Percentiles rank a stretch among this genome's conserved stretches.
Conservation (phyloP, 2,797 vertebrate genomes). For the Mormyrus proboscirostris region DNA sequence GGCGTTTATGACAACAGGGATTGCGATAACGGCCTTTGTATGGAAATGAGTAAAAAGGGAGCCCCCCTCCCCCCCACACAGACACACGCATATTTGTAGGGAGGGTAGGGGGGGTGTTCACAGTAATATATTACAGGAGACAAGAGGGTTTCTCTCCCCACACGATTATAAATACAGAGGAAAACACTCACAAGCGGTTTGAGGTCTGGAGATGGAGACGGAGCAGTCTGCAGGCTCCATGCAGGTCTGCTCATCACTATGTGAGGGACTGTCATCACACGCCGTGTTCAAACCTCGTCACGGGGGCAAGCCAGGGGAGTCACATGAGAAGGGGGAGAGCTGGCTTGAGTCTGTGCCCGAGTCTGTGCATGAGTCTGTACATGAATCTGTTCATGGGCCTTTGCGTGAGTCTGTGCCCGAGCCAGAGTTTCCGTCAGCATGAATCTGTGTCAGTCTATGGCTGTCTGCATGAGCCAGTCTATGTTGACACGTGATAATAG, state of each 20-base stretch:
- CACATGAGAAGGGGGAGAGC: neutral
- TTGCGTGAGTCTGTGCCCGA: neutral
- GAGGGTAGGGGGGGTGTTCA: neutral
- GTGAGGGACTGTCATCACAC: neutral
- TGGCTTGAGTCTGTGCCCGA: neutral
- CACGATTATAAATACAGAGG: neutral
- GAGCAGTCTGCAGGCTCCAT: neutral
- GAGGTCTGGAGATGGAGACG: neutral
- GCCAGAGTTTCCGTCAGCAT: neutral
- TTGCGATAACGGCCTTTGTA: neutral
- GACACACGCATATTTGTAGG: neutral
- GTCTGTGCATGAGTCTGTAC: neutral
- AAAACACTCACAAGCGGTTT: neutral
- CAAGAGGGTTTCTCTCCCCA: neutral
- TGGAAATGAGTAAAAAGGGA: neutral
- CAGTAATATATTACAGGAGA: conserved; percentile 3
- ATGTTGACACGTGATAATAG: neutral
- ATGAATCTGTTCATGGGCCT: neutral
- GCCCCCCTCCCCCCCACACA: neutral
- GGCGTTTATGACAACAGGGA: neutral
- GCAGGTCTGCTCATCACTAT: neutral
- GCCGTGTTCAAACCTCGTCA: neutral
- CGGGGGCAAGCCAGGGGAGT: neutral
- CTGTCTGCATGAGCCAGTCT: neutral
- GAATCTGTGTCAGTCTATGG: neutral